Conservation (phyloP, 37 sponge, comb jelly and placozoan species). For the Agelas oroides region DNA sequence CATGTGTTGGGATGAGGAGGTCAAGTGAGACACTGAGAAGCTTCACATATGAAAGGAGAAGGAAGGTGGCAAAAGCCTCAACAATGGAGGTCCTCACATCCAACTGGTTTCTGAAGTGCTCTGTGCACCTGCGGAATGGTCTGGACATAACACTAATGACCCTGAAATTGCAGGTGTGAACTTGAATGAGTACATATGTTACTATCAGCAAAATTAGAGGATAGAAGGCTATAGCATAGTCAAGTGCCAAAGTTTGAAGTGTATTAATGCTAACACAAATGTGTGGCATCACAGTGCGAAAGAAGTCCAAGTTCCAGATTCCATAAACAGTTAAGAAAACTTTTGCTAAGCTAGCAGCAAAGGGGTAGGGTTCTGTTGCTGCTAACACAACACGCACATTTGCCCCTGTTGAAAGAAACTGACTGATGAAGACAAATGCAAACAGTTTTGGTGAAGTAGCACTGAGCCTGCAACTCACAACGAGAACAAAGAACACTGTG, state of each 20-base stretch:
- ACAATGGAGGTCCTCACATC: slow-evolving; percentile 44
- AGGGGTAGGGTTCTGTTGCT: not conserved
- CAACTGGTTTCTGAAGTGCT: slow-evolving; percentile 33
- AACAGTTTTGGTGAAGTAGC: slow-evolving; percentile 49
- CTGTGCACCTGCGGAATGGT: slow-evolving; percentile 22
- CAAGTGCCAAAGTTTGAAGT: slow-evolving; percentile 15
- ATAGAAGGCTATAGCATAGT: slow-evolving; percentile 41
- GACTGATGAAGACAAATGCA: slow-evolving; percentile 61
- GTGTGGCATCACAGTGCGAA: not conserved
- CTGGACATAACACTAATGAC: not conserved
- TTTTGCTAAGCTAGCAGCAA: too few relatives aligned
- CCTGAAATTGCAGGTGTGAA: slow-evolving; percentile 11
- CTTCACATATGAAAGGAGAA: slow-evolving; percentile 64
- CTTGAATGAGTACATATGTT: slow-evolving; percentile 14
- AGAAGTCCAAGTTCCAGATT: slow-evolving; percentile 41
- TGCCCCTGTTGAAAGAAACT: slow-evolving; percentile 21
- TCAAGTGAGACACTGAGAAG: slow-evolving; percentile 49
- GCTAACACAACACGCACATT: slow-evolving; percentile 5
- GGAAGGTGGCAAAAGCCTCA: slow-evolving; percentile 60
- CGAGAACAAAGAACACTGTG: slow-evolving; percentile 45
- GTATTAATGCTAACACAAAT: slow-evolving; percentile 25
- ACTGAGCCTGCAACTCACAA: slow-evolving; percentile 66
- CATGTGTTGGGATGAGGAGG: slow-evolving; percentile 29
- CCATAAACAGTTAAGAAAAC: not conserved
- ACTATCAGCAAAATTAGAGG: slow-evolving; percentile 12